Percentiles rank a stretch among this genome's conserved stretches.
phyloP scores from a whole-genome alignment of 2,797 vertebrate genomes.

The Anabacerthia variegaticeps region DNA sequence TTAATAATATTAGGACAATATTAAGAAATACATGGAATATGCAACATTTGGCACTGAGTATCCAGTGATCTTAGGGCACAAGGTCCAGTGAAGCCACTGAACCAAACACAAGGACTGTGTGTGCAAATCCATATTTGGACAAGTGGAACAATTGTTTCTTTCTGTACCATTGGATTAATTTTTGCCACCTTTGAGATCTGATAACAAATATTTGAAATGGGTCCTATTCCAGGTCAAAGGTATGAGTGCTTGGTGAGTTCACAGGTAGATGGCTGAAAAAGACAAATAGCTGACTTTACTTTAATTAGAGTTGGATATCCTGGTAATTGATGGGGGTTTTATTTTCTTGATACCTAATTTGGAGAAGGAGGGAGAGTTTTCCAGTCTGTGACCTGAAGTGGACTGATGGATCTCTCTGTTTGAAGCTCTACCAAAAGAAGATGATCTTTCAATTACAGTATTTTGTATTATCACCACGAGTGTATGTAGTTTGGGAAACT shows the following conservation, averaged over 20 bases:
- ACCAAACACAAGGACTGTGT: neutral
- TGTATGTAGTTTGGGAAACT: neutral
- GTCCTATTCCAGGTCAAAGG: neutral
- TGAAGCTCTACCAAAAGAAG: neutral
- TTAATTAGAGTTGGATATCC: neutral
- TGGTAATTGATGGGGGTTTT: neutral
- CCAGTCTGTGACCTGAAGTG: neutral
- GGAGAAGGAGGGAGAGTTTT: neutral
- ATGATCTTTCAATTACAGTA: neutral
- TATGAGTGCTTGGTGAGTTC: neutral
- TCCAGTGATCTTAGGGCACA: neutral
- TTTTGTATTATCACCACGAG: neutral
- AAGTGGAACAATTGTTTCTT: neutral
- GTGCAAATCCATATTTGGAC: neutral
- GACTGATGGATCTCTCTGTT: accelerated
- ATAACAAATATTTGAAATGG: neutral
- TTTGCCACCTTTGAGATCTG: neutral
- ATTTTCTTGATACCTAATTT: neutral
- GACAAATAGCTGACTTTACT: neutral
- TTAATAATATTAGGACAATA: neutral
- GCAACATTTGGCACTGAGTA: neutral
- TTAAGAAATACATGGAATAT: neutral
- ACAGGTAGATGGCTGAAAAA: neutral
- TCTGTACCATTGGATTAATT: neutral
- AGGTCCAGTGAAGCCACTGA: neutral